phyloP scores from a whole-genome alignment of 2,797 vertebrate species.

The Tokudaia tokunoshimensis region DNA sequence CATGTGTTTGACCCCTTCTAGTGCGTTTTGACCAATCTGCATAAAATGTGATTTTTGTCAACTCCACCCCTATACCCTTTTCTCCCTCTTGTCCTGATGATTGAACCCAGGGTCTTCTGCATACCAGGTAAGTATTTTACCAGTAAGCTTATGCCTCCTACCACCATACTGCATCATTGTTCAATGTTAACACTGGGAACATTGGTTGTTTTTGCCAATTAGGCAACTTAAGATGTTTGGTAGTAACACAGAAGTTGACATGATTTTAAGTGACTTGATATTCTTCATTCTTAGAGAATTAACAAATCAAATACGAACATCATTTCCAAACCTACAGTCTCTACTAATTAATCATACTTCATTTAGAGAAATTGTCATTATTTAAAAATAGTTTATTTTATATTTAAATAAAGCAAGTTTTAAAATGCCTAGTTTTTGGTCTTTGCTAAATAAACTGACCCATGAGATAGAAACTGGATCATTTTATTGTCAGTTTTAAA shows the following conservation, averaged over 20 bases:
- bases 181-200: background rate
- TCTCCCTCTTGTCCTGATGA: background rate
- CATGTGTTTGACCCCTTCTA: background rate
- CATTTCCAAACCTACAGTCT: background rate
- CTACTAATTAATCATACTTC: conserved; percentile 41
- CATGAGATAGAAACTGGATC: background rate
- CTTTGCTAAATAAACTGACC: conserved; percentile 16
- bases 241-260: conserved; percentile 3
- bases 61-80: no score
- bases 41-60: background rate
- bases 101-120: background rate
- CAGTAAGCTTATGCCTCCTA: no score
- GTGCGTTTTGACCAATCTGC: background rate
- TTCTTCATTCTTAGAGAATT: conserved; percentile 58
- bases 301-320: conserved; percentile 25
- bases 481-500: conserved; percentile 48
- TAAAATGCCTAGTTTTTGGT: background rate
- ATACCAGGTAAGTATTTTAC: background rate
- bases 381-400: conserved; percentile 42
- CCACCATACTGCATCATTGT: background rate
- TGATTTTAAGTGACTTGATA: conserved; percentile 40
- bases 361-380: conserved; percentile 46
- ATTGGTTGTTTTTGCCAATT: conserved; percentile 30
- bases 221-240: conserved; percentile 49
- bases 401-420: conserved; percentile 57